Evolutionary conservation across 35 echinoderm and acorn worm species (phyloP), one percentile per base, ranked within the genome.

Genomic region (Hemicentrotus pulcherrimus): DNA sequence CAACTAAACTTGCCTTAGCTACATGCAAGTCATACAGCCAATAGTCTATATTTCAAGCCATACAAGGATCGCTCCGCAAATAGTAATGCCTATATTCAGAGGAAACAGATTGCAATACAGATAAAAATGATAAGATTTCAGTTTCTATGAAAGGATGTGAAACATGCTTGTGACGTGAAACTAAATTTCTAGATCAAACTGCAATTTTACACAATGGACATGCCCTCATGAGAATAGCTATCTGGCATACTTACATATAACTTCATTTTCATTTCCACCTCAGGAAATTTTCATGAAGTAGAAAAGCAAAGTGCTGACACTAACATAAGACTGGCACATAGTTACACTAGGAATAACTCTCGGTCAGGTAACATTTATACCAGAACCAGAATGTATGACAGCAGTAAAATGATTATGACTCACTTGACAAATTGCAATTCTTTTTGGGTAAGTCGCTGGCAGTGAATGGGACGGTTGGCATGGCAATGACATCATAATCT

Each of bases 381-480:
- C 50, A 55, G 50, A 1, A 55, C 8, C 16, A 11, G 16, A 14
- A 59, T 24, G 18, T n/a, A 22, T 78, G 65, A 8, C 4, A 78
- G 24, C 22, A 28, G 31, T 90, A 18, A 45, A 47, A 47, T 1
- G 0, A 45, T 90, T 90, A 45, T 47, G 3, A 94, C 94, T 94
- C 19, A 94, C 59, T 86, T 94, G 59, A 15, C 33, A 94, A 45
- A 5, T 35, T 2, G 30, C 47, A 90, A 86, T 95, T 94, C 46
- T 96, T 78, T 15, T 88, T 30, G 19, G 96, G 97, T 32, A 98
- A 86, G 50, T 96, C 95, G 13, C 96, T 91, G 24, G 97, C 91
- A 41, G 52, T 78, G 59, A 96, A 96, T 0, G 97, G 97, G 89
- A 98, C 95, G 3, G 97, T 98, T 92, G 97, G 97, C 97, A 98